phyloP scores from a whole-genome alignment of 2,888 invertebrate species.

The Hydrotaea diabolus region DNA sequence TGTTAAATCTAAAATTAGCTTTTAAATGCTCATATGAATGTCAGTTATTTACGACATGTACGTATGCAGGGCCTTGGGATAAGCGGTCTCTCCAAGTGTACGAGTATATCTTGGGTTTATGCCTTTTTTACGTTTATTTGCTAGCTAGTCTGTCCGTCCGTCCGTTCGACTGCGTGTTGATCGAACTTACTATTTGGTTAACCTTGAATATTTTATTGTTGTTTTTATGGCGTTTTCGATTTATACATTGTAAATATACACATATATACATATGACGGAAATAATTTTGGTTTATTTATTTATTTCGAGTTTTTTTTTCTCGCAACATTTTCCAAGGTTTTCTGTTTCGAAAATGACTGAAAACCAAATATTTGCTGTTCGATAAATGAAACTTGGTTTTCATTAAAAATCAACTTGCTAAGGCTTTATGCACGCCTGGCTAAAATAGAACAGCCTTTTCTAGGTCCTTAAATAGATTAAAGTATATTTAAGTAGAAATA shows the following conservation, averaged over 20 bases:
- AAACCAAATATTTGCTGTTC: conserved; percentile 2
- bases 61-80: conserved; percentile 11
- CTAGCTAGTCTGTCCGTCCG: background rate
- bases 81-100: background rate
- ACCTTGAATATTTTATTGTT: conserved; percentile 46
- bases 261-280: conserved; percentile 35
- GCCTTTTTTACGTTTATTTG: background rate
- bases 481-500: too few species aligned
- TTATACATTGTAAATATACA: background rate
- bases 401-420: conserved; percentile 31
- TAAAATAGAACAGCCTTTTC: conserved; percentile 62
- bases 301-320: background rate
- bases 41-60: conserved; percentile 16
- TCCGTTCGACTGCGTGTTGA: background rate
- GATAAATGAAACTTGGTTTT: background rate
- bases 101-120: background rate
- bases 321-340: conserved; percentile 57
- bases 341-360: background rate
- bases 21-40: conserved; percentile 50
- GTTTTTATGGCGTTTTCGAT: background rate
- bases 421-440: conserved; percentile 54
- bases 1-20: conserved; percentile 39
- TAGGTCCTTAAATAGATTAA: conserved; percentile 47
- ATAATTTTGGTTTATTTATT: conserved; percentile 38
- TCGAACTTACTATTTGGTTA: conserved; percentile 41